A percentile compares a stretch with the other conserved stretches of the same genome.
Evolutionary conservation across 2,797 vertebrate species (phyloP).

Genomic region (Hybognathus amarus): DNA sequence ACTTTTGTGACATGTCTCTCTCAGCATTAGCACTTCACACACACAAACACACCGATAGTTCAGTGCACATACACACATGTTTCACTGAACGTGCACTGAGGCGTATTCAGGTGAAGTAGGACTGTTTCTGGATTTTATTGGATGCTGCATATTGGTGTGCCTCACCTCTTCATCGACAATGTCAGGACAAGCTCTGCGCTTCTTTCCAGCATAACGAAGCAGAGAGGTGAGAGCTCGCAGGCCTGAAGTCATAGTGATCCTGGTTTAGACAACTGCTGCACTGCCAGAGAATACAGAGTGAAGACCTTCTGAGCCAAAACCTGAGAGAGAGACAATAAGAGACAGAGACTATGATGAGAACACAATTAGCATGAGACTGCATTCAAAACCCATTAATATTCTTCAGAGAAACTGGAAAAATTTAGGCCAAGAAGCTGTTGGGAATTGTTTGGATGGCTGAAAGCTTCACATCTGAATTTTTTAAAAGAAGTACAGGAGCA

Average conservation of each 20-base stretch:
- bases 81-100: conserved; percentile 10
- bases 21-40: conserved; percentile 54
- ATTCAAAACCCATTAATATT: conserved; percentile 6
- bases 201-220: conserved; percentile 87
- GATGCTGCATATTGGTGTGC: conserved; percentile 30
- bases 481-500: background rate
- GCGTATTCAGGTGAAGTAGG: background rate
- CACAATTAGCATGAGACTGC: background rate
- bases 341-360: background rate
- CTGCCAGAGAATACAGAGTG: conserved; percentile 86
- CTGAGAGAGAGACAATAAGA: conserved; percentile 64
- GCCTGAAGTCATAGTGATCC: conserved; percentile 92
- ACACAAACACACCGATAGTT: conserved; percentile 8
- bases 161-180: conserved; percentile 84
- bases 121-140: conserved; percentile 21
- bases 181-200: conserved; percentile 75
- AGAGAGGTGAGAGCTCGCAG: conserved; percentile 89
- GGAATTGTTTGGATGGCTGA: background rate
- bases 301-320: conserved; percentile 89
- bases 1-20: conserved; percentile 68
- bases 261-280: conserved; percentile 92
- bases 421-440: background rate
- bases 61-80: conserved; percentile 3
- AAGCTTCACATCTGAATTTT: background rate
- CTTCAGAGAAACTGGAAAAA: background rate